Conservation (phyloP, 2,888 invertebrate species). For the Gasteruption jaculator region DNA sequence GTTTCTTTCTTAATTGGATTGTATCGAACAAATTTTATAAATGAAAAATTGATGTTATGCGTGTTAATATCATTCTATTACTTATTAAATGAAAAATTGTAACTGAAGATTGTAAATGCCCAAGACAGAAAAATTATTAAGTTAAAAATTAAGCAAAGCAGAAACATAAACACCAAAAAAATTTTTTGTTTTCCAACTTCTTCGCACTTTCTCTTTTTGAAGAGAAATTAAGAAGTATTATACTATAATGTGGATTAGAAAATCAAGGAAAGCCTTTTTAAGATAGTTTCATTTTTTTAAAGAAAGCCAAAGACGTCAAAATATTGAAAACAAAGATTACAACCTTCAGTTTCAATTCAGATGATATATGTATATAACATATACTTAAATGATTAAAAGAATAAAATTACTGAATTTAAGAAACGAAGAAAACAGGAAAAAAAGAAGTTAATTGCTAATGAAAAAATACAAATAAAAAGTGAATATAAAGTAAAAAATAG, state of each 20-base stretch:
- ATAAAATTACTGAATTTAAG: slow-evolving; percentile 16
- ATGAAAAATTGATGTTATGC: slow-evolving; percentile 35
- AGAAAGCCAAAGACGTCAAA: too few relatives aligned
- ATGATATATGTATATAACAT: slow-evolving; percentile 32
- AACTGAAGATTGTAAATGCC: slow-evolving; percentile 23
- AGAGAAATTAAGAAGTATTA: too few relatives aligned
- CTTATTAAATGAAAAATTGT: slow-evolving; percentile 20
- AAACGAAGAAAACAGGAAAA: slow-evolving; percentile 19
- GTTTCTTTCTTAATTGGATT: too few relatives aligned
- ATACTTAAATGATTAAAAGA: slow-evolving; percentile 29
- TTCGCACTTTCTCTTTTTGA: too few relatives aligned
- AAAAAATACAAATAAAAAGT: slow-evolving; percentile 35
- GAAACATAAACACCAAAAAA: slow-evolving; percentile 28
- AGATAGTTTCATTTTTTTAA: too few relatives aligned
- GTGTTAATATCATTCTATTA: slow-evolving; percentile 46
- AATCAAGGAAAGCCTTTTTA: too few relatives aligned
- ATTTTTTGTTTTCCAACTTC: too few relatives aligned
- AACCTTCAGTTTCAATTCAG: too few relatives aligned
- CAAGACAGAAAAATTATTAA: neutral
- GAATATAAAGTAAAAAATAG: too few relatives aligned
- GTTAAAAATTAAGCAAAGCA: slow-evolving; percentile 2
- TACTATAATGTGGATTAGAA: too few relatives aligned
- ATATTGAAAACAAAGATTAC: too few relatives aligned
- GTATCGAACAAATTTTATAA: slow-evolving; percentile 25
- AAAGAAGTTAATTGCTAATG: slow-evolving; percentile 23